Conservation (phyloP, 2,113 vertebrate species). For the Aegithalos caudatus region DNA sequence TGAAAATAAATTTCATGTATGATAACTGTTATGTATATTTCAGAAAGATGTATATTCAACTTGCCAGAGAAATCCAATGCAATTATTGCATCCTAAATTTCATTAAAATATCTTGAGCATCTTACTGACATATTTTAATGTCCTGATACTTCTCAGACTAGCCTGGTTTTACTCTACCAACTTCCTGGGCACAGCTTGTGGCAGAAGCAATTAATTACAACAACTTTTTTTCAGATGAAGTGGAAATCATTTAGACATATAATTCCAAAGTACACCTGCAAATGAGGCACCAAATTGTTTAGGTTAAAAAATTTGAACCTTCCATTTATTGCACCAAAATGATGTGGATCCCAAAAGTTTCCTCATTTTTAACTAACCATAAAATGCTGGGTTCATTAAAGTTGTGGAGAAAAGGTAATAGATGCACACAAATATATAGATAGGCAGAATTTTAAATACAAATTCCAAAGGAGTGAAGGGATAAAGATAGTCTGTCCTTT, state of each 20-base stretch:
- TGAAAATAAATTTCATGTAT: slow-evolving; percentile 8
- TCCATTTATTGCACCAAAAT: neutral
- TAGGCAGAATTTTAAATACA: neutral
- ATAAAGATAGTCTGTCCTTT: neutral
- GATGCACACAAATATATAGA: neutral
- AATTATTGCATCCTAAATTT: neutral
- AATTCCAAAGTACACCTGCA: neutral
- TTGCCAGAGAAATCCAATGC: neutral
- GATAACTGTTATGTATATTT: neutral
- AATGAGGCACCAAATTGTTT: neutral
- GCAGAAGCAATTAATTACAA: neutral
- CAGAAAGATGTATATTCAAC: neutral
- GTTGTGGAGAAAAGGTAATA: neutral
- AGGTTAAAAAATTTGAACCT: neutral
- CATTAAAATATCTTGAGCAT: neutral
- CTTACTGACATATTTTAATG: neutral
- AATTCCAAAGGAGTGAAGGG: neutral
- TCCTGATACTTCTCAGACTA: neutral
- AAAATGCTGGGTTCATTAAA: neutral
- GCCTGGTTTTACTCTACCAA: neutral
- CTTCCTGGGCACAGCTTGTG: neutral
- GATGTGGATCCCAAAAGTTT: neutral
- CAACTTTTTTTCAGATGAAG: neutral
- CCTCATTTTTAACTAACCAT: neutral
- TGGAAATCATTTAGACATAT: neutral